Conservation (phyloP, 2,888 invertebrate species). For the Tenthredo distinguenda region DNA sequence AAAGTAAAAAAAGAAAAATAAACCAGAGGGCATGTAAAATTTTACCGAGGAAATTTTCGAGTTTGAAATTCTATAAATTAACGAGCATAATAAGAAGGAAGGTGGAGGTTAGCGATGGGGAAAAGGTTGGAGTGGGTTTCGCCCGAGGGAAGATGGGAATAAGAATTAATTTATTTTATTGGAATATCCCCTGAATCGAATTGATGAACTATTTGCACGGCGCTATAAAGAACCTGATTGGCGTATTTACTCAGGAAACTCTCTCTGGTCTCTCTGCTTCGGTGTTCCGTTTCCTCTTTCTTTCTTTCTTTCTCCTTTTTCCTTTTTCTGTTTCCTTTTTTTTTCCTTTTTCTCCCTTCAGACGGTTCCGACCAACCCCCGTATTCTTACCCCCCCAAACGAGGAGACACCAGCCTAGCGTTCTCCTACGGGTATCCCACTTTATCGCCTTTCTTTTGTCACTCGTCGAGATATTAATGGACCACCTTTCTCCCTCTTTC, state of each 20-base stretch:
- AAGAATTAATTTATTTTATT: slow-evolving; percentile 72
- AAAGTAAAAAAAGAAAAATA: neutral
- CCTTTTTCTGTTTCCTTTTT: neutral
- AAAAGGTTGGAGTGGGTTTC: neutral
- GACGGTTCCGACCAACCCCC: slow-evolving; percentile 27
- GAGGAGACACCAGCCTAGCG: slow-evolving; percentile 52
- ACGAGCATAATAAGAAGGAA: neutral
- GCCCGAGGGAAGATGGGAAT: slow-evolving; percentile 23
- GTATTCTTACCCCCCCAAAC: slow-evolving; percentile 28
- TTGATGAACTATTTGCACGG: slow-evolving; percentile 75
- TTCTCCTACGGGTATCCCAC: slow-evolving; percentile 53
- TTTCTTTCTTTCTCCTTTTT: slow-evolving; percentile 42
- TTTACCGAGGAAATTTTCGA: neutral
- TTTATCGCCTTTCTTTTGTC: slow-evolving; percentile 54
- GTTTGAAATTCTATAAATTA: neutral
- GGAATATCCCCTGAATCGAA: slow-evolving; percentile 71
- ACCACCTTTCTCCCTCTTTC: slow-evolving; percentile 55
- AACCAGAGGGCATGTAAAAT: neutral
- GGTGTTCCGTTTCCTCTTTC: slow-evolving; percentile 35
- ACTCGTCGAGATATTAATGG: slow-evolving; percentile 65
- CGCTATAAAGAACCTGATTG: slow-evolving; percentile 74
- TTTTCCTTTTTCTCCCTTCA: neutral
- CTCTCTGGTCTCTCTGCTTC: slow-evolving; percentile 52
- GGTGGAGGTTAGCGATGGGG: neutral
- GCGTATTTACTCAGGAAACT: slow-evolving; percentile 73